Evolutionary conservation across 2,888 invertebrate genomes (phyloP).

Genomic region (Ischnura elegans): DNA sequence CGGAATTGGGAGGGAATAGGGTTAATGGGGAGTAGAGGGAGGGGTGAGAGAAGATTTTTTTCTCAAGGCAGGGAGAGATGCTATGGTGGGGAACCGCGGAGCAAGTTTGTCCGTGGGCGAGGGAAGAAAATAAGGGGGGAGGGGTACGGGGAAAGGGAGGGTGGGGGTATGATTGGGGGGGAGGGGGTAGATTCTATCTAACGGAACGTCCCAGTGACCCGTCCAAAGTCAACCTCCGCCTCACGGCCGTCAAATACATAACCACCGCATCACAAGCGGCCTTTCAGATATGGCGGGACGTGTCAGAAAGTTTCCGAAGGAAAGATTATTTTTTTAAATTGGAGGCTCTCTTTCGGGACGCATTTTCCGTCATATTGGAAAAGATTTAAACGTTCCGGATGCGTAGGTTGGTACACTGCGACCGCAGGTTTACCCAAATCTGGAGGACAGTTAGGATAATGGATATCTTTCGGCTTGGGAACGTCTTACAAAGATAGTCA

Average conservation of each 20-base stretch:
- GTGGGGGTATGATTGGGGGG: neutral
- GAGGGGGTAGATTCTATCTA: neutral
- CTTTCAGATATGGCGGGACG: neutral
- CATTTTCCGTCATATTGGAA: neutral
- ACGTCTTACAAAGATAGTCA: neutral
- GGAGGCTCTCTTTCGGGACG: neutral
- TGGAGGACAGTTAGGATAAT: neutral
- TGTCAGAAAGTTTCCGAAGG: neutral
- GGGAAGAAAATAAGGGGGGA: neutral
- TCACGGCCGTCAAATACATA: conserved; percentile 41
- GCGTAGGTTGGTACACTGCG: neutral
- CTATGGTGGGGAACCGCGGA: neutral
- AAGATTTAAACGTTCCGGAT: neutral
- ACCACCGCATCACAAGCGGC: neutral
- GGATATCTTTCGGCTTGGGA: neutral
- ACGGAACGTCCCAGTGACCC: conserved; percentile 63
- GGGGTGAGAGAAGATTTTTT: neutral
- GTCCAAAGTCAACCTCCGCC: conserved; percentile 40
- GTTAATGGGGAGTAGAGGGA: neutral
- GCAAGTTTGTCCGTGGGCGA: neutral
- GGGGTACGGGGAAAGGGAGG: neutral
- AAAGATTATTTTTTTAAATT: neutral
- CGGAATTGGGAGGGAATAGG: conserved; percentile 9
- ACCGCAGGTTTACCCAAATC: neutral
- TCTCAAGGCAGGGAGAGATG: neutral